These are phyloP conservation scores for Punctoribates punctum DNA, from an alignment of 2,888 invertebrate genomes.

Conservation along the genomic window DNA sequence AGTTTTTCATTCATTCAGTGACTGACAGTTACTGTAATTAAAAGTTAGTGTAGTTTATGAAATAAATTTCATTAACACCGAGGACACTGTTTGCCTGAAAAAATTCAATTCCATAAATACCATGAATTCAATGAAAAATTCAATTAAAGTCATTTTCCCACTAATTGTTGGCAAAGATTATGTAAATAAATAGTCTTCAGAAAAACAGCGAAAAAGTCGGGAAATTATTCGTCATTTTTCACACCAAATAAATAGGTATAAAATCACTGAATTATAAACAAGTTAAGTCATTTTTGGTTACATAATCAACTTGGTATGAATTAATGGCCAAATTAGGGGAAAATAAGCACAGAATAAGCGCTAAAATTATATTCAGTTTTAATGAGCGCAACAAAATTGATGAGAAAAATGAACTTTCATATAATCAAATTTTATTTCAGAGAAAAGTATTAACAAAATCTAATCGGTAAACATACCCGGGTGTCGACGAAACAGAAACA, in stretches of 20 bases:
- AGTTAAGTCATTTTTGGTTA: not conserved
- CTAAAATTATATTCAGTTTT: not conserved
- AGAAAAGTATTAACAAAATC: not conserved
- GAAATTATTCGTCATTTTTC: not conserved
- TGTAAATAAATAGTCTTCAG: no score
- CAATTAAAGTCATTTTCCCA: no score
- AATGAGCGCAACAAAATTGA: not conserved
- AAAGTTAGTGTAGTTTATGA: no score
- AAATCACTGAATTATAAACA: not conserved
- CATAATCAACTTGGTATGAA: not conserved
- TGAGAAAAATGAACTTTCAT: not conserved
- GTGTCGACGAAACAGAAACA: constrained; percentile 47
- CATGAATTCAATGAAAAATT: no score
- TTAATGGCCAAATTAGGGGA: not conserved
- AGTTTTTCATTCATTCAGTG: no score
- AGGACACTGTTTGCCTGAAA: no score
- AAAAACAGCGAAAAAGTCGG: not conserved
- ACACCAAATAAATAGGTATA: not conserved
- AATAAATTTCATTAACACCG: no score
- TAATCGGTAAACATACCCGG: constrained; percentile 42
- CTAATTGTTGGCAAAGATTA: no score
- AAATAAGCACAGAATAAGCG: not conserved
- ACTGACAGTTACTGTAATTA: no score
- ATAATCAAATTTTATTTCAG: no score
- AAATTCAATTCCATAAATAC: no score